Percentiles rank a stretch among this genome's conserved stretches.
phyloP scores from a whole-genome alignment of 2,888 invertebrate genomes.

The Gonocerus acuteangulatus region DNA sequence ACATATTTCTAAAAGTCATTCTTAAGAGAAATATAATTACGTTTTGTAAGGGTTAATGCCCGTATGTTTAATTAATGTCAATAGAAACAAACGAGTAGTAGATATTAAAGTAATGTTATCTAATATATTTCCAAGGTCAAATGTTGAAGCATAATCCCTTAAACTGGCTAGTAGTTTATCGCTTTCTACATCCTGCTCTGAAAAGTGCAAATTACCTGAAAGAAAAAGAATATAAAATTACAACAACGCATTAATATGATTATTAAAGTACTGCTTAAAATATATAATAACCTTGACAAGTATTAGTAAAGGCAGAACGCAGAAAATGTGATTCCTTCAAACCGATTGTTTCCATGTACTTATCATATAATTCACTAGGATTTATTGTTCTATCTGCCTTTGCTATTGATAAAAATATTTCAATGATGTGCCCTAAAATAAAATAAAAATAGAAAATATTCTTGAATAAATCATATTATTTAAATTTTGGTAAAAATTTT shows the following conservation, averaged over 20 bases:
- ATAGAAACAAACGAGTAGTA: constrained; percentile 29
- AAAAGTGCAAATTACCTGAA: constrained; percentile 30
- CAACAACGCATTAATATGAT: neutral
- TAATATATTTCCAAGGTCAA: constrained; percentile 33
- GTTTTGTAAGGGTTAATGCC: constrained; percentile 33
- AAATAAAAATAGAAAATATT: neutral
- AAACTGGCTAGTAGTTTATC: constrained; percentile 31
- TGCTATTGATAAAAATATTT: constrained; percentile 27
- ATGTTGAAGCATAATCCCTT: constrained; percentile 33
- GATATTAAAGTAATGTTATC: constrained; percentile 32
- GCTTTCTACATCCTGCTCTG: constrained; percentile 29
- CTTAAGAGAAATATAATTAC: constrained; percentile 21
- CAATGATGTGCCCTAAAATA: constrained; percentile 30
- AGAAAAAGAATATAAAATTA: constrained; percentile 13
- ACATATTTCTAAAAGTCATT: neutral
- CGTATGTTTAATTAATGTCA: constrained; percentile 35
- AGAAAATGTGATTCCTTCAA: constrained; percentile 30
- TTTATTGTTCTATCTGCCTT: constrained; percentile 23
- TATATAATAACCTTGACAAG: constrained; percentile 35
- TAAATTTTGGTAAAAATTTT: neutral
- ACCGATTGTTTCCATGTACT: constrained; percentile 29
- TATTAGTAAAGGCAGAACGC: constrained; percentile 23
- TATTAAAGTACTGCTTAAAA: neutral
- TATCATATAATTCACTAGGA: constrained; percentile 27
- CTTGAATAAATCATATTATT: neutral